Evolutionary conservation across 1,140 invertebrate genomes (phyloP).

Genomic region (Lysiphlebus fabarum): DNA sequence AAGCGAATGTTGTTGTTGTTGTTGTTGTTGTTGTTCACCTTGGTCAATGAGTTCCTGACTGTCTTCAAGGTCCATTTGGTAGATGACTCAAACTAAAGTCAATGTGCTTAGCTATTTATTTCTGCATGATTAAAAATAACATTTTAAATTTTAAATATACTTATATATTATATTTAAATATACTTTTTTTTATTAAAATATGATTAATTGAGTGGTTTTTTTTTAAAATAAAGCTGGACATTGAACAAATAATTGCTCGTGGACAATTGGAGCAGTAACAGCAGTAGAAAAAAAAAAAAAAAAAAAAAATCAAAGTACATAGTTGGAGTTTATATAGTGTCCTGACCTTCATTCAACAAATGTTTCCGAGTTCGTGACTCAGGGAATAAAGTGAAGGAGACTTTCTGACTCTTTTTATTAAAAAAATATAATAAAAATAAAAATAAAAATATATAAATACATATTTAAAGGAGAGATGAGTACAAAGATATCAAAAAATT

Average conservation of each 20-base stretch:
- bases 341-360: conserved; percentile 28
- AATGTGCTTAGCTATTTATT: conserved; percentile 23
- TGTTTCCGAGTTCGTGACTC: conserved; percentile 42
- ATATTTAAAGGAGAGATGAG: conserved; percentile 34
- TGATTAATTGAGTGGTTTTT: not conserved
- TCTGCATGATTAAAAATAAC: not conserved
- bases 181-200: not conserved
- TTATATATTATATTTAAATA: not conserved
- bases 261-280: no score
- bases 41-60: conserved; percentile 37
- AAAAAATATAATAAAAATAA: not conserved
- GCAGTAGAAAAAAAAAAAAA: no score
- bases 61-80: conserved; percentile 31
- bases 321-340: conserved; percentile 2
- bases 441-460: conserved; percentile 1
- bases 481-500: conserved; percentile 36
- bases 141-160: not conserved
- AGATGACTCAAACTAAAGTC: conserved; percentile 33
- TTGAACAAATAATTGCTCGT: no score
- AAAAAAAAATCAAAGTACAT: no score
- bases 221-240: not conserved
- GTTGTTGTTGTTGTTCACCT: no score
- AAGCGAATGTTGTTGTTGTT: conserved; percentile 24
- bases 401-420: not conserved
- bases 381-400: conserved; percentile 26